phyloP scores from a whole-genome alignment of 53 echinoderm and acorn worm genomes.

The Holothuria scabra region DNA sequence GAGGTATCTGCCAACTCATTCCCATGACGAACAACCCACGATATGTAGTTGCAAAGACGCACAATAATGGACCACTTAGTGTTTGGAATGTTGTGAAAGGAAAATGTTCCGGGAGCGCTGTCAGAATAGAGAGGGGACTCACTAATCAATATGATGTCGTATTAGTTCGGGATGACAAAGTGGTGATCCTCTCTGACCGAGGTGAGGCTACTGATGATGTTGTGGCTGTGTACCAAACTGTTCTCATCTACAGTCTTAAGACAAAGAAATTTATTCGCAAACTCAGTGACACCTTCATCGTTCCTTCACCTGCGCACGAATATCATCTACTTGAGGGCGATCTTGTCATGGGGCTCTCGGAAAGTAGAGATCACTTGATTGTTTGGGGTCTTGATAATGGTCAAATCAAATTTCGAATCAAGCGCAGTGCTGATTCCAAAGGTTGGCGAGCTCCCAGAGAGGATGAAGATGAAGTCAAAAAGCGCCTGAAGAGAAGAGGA shows the following conservation, averaged over 20 bases:
- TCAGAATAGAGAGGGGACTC: conserved; percentile 86
- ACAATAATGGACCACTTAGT: conserved; percentile 83
- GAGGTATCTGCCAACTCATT: conserved; percentile 74
- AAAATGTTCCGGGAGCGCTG: conserved; percentile 81
- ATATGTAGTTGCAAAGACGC: conserved; percentile 88
- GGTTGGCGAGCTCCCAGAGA: conserved; percentile 57
- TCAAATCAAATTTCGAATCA: conserved; percentile 88
- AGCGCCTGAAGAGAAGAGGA: conserved; percentile 62
- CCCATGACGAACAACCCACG: conserved; percentile 90
- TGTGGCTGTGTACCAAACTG: conserved; percentile 83
- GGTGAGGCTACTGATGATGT: conserved; percentile 84
- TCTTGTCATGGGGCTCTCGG: conserved; percentile 85
- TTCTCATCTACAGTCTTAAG: conserved; percentile 87
- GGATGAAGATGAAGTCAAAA: conserved; percentile 70
- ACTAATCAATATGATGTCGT: conserved; percentile 83
- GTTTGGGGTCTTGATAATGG: conserved; percentile 85
- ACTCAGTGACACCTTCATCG: conserved; percentile 84
- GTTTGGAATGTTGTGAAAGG: conserved; percentile 98
- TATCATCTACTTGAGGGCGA: conserved; percentile 88
- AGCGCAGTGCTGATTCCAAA: conserved; percentile 60
- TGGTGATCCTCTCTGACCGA: conserved; percentile 79
- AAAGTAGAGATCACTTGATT: conserved; percentile 91
- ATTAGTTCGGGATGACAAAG: conserved; percentile 76
- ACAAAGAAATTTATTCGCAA: conserved; percentile 93
- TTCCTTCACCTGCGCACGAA: conserved; percentile 90